Evolutionary conservation across 23 tunicate genomes (phyloP).

Genomic region (Halocynthia roretzi): DNA sequence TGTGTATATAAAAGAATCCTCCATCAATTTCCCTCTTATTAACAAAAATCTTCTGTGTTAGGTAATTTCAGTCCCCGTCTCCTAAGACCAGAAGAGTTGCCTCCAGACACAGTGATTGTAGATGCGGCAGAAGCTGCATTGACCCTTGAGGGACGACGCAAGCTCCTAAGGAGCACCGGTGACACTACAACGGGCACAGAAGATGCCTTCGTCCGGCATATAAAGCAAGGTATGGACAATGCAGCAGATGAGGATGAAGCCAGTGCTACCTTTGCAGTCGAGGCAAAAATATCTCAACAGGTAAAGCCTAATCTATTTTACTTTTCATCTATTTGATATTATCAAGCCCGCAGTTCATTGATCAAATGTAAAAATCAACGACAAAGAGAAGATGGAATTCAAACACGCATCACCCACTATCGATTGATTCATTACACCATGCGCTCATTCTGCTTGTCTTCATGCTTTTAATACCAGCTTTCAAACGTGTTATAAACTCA

Average conservation of each 20-base stretch:
- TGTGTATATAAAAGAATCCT: too few relatives aligned
- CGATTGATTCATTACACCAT: neutral
- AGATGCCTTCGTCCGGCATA: constrained; percentile 82
- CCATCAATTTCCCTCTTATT: too few relatives aligned
- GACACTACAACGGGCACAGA: constrained; percentile 67
- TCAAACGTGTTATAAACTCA: too few relatives aligned
- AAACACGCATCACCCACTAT: neutral
- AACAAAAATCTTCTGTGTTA: neutral
- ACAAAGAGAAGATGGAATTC: neutral
- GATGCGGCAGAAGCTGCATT: constrained; percentile 74
- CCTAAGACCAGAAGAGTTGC: constrained; percentile 50
- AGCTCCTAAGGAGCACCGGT: constrained; percentile 64
- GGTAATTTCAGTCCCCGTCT: constrained; percentile 68
- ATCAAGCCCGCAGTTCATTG: neutral
- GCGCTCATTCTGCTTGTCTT: too few relatives aligned
- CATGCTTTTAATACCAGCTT: too few relatives aligned
- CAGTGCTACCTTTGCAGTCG: constrained; percentile 93
- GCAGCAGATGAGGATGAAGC: constrained; percentile 93
- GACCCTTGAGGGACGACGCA: constrained; percentile 81
- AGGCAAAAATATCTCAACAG: constrained; percentile 80
- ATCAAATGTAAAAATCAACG: neutral
- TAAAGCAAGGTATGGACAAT: constrained; percentile 93
- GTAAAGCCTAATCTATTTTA: constrained; percentile 6
- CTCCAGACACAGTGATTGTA: constrained; percentile 74
- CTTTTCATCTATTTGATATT: neutral